Evolutionary conservation across 2,888 invertebrate species (phyloP).

Genomic region (Stramonita haemastoma): DNA sequence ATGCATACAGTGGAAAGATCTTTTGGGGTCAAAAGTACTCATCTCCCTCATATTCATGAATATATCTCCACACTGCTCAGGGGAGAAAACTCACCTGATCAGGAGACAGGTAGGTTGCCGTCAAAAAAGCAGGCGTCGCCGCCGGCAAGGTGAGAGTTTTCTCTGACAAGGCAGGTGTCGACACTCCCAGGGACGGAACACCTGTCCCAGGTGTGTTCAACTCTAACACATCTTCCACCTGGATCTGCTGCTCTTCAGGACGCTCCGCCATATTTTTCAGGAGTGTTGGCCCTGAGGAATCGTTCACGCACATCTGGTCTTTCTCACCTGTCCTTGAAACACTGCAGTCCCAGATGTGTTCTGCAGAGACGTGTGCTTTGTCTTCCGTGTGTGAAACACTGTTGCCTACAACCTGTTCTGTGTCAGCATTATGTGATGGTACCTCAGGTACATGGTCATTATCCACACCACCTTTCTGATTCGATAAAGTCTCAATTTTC

Average conservation of each 20-base stretch:
- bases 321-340: background rate
- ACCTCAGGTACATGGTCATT: too few species aligned
- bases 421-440: too few species aligned
- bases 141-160: conserved; percentile 64
- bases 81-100: conserved; percentile 52
- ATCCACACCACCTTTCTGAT: too few species aligned
- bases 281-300: background rate
- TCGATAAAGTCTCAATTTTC: conserved; percentile 20
- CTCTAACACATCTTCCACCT: background rate
- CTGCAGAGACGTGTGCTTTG: background rate
- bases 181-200: conserved; percentile 47
- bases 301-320: background rate
- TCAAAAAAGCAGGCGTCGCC: conserved; percentile 62
- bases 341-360: background rate
- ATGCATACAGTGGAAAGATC: too few species aligned
- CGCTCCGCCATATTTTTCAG: background rate
- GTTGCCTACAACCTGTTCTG: too few species aligned
- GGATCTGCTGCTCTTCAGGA: background rate
- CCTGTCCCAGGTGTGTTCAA: background rate
- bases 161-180: conserved; percentile 60
- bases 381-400: background rate
- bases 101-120: conserved; percentile 52
- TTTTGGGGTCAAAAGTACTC: too few species aligned
- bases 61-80: too few species aligned
- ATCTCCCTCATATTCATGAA: too few species aligned